Evolutionary conservation across 2,797 vertebrate species (phyloP), one percentile per base, ranked within the genome.

Genomic region (Dallia pectoralis): DNA sequence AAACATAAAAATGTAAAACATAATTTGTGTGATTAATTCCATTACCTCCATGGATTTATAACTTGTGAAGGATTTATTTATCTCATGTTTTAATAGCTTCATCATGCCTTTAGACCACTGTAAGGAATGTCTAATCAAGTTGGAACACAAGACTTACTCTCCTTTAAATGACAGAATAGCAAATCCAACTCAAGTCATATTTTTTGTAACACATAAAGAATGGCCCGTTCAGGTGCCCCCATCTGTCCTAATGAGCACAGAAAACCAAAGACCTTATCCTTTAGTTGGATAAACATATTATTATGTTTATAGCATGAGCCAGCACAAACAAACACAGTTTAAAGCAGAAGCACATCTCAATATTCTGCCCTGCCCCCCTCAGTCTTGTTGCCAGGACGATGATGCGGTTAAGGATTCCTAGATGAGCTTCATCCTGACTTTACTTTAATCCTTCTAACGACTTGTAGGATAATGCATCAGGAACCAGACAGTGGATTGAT

Each of bases 341-440:
- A 47, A n/a, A 67, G 44, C 15, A 48, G 12, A 27, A 22, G 15
- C 53, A 7, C 14, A 29, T 69, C 29, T 49, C 18, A 27, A 69
- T 69, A 66, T 66, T 66, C 6, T 68, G 48, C 67, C 51, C 51
- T 7, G 29, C 6, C 49, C 49, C 67, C 51, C 51, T 7, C 19
- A 47, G 8, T 51, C 67, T 18, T 49, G 22, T 59, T 59, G 53
- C 53, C 25, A 27, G 49, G 18, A 69, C 30, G 27, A 69, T 19
- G 27, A 22, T 53, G 67, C 29, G 29, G 48, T 32, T 69, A 32
- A 18, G 67, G 67, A 53, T 51, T 51, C 11, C 29, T 40, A 19
- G 64, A 40, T 19, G 36, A 33, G 33, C 36, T 66, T 0, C 14
- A 59, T 44, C 40, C 40, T 44, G 40, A 14, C 53, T 59, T n/a